Conservation (phyloP, 2,113 vertebrate genomes). For the Ptilonorhynchus violaceus region DNA sequence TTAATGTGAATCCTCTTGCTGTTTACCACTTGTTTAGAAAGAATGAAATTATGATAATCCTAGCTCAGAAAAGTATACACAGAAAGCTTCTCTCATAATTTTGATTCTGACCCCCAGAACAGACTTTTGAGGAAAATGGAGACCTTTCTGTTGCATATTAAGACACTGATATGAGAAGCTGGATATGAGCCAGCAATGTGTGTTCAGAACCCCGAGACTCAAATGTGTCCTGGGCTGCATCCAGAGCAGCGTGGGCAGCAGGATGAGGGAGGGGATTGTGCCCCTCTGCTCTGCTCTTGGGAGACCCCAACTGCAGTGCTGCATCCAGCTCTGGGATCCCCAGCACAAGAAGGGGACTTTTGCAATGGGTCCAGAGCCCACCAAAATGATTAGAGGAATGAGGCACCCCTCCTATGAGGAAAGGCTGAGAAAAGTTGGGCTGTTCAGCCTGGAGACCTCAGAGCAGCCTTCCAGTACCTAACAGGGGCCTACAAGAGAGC, state of each 20-base stretch:
- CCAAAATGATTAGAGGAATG: rapidly evolving
- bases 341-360: rapidly evolving
- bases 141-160: not conserved
- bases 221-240: not conserved
- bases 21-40: not conserved
- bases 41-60: not conserved
- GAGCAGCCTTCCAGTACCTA: not conserved
- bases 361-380: not conserved
- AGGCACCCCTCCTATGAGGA: not conserved
- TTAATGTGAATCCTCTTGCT: not conserved
- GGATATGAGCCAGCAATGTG: no score
- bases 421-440: not conserved
- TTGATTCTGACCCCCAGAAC: not conserved
- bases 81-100: not conserved
- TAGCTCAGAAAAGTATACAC: not conserved
- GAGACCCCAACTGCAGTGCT: not conserved
- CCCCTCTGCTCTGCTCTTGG: not conserved
- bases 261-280: not conserved
- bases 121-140: not conserved
- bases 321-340: not conserved
- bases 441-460: not conserved
- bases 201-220: not conserved
- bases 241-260: not conserved
- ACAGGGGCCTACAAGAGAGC: not conserved
- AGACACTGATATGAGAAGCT: not conserved